phyloP scores from a whole-genome alignment of 2,888 invertebrate genomes.

The Baccha elongata region DNA sequence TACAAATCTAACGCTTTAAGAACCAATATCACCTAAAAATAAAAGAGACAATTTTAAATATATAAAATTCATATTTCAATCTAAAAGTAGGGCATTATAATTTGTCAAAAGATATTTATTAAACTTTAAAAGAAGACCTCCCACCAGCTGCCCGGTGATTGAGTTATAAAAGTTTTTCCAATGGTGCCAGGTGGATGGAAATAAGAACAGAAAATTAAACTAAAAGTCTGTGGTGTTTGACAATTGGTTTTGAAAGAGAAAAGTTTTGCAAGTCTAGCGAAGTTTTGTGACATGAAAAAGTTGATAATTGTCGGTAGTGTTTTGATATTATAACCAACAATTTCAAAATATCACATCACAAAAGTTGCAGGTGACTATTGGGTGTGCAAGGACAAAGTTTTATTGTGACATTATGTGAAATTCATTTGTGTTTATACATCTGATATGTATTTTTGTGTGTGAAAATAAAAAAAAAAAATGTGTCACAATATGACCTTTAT shows the following conservation, averaged over 20 bases:
- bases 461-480: no score
- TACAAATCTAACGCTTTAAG: conserved; percentile 89
- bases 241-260: conserved; percentile 33
- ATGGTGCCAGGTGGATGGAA: no score
- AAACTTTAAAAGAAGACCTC: conserved; percentile 24
- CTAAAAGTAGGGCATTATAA: not conserved
- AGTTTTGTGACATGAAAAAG: conserved; percentile 18
- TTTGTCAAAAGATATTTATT: not conserved
- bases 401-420: no score
- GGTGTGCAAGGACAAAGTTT: conserved; percentile 1
- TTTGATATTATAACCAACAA: conserved; percentile 19
- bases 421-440: no score
- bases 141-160: not conserved
- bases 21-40: conserved; percentile 89
- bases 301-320: conserved; percentile 36
- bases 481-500: no score
- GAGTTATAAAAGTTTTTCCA: conserved; percentile 20
- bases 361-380: not conserved
- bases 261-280: conserved; percentile 8
- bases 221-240: conserved; percentile 10
- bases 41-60: conserved; percentile 22
- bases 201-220: not conserved
- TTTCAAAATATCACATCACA: conserved; percentile 33
- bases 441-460: no score
- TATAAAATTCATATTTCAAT: not conserved